Base-by-base conservation (phyloP, 53 echinoderm and acorn worm species). In the Actinopyga echinites region DNA sequence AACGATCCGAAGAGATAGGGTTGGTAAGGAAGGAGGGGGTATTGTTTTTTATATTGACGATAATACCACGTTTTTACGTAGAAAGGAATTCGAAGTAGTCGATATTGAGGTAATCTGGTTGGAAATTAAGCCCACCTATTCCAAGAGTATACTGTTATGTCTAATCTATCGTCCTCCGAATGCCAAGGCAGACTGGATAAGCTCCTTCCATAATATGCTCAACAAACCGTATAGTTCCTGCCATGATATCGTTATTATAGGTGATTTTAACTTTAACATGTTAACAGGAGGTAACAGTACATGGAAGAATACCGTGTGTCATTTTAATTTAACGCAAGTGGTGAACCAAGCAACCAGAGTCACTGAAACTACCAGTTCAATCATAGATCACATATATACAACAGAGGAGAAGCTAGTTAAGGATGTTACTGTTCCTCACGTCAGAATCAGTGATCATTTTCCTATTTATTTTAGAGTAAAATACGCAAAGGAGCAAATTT, bases 181-280 rank as follows among this genome's bases (percentile, higher is more conserved):
- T 53, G 45, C 75, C 53, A 74, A 74, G 38, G n/a, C 52, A 49
- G 55, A 74, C 26, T 54, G 75, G 75, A 53, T 49, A 74, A 74
- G 43, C 53, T 49, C 49, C 2, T 74, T 30, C 25, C 52, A 74
- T 74, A 30, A 74, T 53, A 54, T 74, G 26, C 52, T 74, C 0
- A 74, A 15, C 15, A 4, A 44, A 17, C 53, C 74, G 1, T 54
- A 35, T 15, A 49, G 6, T 29, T 30, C 55, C 29, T 54, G 26
- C 17, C 28, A 45, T 24, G 24, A 74, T 29, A 74, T 74, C 11
- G 75, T 74, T 28, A 52, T 74, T 53, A 22, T 74, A 17, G 53
- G 75, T 52, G 53, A 65, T 65, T 20, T 31, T 65, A 15, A 65
- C 30, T 65, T 65, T 65, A 30, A 65, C 19, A 29, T 65, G 31